Base-by-base conservation (phyloP, 2,888 invertebrate genomes). In the Epistrophella euchroma region DNA sequence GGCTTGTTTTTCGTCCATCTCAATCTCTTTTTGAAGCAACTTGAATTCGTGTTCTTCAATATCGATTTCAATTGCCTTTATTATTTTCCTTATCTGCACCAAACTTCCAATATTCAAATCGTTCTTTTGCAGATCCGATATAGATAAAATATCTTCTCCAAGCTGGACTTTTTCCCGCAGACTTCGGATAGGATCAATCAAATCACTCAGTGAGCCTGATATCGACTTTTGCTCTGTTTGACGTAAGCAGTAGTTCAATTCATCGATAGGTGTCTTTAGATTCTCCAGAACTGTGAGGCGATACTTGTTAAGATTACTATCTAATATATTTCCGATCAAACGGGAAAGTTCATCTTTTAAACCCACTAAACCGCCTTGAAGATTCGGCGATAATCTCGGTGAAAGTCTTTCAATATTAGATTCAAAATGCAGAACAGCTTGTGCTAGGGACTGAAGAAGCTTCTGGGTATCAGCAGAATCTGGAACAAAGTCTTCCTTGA, bases 321-420 rank as follows among this genome's bases (percentile, higher is more conserved):
- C 94, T 73, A 95, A 92, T 5, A 94, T 94, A 84, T 94, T 94
- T 90, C 94, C 94, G 73, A 95, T 92, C 11, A 94, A 91, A 87
- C 93, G 93, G 0, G 94, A 94, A 19, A 95, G 90, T 88, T 94
- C 91, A 90, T 93, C 94, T 92, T 91, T 94, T 90, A 91, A 93
- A 91, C 83, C 91, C 50, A 88, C 91, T 88, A 93, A 93, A 7
- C 90, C 90, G 0, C 87, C 70, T 64, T 91, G 90, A 0, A 91
- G 88, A 73, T 90, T 90, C 0, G 89, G 82, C 0, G 91, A 90
- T 5, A 91, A 88, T 3, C 89, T 88, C 2, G 89, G 83, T 0
- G 90, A 88, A 2, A 92, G 88, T 15, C 90, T 70, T 15, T 92
- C 91, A 47, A 93, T 91, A 80, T 93, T 93, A 4, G 91, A 91